Conservation (phyloP, 2,113 vertebrate genomes). For the Carlito syrichta region DNA sequence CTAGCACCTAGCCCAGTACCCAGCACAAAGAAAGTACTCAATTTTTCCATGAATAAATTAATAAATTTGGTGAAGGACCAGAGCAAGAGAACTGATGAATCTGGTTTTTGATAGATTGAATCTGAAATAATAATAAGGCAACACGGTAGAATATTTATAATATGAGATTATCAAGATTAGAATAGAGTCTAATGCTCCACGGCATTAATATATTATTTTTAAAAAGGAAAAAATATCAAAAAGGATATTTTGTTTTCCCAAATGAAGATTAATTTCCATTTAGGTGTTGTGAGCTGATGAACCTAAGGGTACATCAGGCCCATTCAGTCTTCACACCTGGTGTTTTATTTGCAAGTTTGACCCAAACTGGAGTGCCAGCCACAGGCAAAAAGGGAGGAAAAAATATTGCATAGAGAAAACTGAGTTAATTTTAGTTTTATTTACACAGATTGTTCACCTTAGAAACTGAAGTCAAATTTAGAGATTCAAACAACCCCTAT, state of each 20-base stretch:
- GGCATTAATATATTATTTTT: background rate
- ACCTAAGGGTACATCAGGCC: background rate
- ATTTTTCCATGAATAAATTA: background rate
- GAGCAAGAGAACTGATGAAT: background rate
- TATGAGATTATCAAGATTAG: background rate
- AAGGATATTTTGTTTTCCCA: background rate
- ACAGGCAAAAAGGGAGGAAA: background rate
- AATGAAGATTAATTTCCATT: background rate
- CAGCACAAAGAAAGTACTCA: background rate
- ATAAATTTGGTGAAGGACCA: background rate
- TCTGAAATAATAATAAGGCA: background rate
- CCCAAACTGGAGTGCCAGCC: background rate
- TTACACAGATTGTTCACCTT: slow-evolving; percentile 31
- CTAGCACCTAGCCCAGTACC: background rate
- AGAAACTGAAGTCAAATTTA: slow-evolving; percentile 49
- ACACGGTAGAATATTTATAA: background rate
- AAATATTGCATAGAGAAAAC: background rate
- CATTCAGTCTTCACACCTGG: background rate
- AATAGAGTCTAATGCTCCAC: background rate
- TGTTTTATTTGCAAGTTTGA: background rate
- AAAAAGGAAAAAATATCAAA: background rate
- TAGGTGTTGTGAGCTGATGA: background rate
- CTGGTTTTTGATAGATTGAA: background rate
- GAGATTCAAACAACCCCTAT: slow-evolving; percentile 10
- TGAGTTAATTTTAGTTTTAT: slow-evolving; percentile 54